Conservation (phyloP, 2,888 invertebrate species). For the Euclidia mi region DNA sequence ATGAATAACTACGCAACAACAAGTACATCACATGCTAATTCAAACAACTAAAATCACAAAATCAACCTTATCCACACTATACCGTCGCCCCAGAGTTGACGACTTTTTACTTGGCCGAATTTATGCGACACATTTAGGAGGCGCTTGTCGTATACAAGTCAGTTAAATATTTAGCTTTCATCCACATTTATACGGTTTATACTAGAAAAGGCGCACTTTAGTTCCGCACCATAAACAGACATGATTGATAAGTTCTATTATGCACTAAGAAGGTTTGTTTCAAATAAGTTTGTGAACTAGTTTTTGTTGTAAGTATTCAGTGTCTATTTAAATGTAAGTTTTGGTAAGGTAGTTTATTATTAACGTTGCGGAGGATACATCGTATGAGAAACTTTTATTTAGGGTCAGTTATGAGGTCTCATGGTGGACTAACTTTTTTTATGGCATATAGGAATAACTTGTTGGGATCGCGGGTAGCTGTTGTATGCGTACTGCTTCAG, state of each 20-base stretch:
- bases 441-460: no score
- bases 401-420: no score
- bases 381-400: no score
- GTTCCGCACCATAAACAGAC: slow-evolving; percentile 77
- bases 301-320: background rate
- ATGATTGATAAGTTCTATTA: slow-evolving; percentile 74
- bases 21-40: no score
- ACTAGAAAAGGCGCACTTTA: slow-evolving; percentile 73
- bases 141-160: slow-evolving; percentile 83
- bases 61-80: slow-evolving; percentile 59
- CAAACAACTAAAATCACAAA: no score
- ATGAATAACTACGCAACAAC: no score
- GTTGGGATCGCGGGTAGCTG: no score
- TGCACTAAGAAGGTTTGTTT: slow-evolving; percentile 20
- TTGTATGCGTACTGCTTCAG: no score
- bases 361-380: background rate
- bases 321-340: background rate
- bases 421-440: no score
- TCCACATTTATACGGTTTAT: slow-evolving; percentile 84
- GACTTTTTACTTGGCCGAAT: slow-evolving; percentile 85
- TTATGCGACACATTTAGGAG: slow-evolving; percentile 87
- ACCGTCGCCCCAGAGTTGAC: slow-evolving; percentile 70
- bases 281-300: background rate
- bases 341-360: background rate
- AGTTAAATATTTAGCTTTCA: slow-evolving; percentile 85